Evolutionary conservation across 2,113 vertebrate genomes (phyloP).

Genomic region (Chloroceryle aenea): DNA sequence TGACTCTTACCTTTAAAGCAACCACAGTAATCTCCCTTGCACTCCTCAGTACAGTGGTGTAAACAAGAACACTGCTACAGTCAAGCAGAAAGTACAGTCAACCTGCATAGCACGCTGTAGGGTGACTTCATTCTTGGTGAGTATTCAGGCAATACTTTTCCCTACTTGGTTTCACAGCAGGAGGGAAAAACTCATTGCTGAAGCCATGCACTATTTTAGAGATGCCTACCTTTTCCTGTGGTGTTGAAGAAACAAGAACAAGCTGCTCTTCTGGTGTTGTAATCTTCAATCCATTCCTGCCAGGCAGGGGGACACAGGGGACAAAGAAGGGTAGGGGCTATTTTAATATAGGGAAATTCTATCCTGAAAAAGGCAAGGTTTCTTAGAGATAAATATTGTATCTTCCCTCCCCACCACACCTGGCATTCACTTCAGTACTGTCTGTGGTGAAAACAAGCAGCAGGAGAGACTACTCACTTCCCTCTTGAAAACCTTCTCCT

Average conservation of each 20-base stretch:
- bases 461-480: background rate
- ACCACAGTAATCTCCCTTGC: background rate
- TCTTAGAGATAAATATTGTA: background rate
- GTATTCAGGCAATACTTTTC: background rate
- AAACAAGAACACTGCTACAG: background rate
- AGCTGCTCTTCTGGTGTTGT: constrained; percentile 95
- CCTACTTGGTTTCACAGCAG: background rate
- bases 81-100: background rate
- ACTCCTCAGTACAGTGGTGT: background rate
- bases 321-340: background rate
- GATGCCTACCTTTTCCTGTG: constrained; percentile 89
- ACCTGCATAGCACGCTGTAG: background rate
- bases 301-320: accelerated
- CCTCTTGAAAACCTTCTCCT: background rate
- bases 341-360: background rate
- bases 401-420: background rate
- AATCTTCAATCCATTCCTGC: constrained; percentile 91
- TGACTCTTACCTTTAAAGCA: background rate
- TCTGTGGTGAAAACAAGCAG: background rate
- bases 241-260: constrained; percentile 88
- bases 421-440: background rate
- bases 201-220: background rate
- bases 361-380: background rate
- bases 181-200: background rate
- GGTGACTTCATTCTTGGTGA: background rate